Base-by-base conservation (phyloP, 1,140 invertebrate species). In the Atta colombica region DNA sequence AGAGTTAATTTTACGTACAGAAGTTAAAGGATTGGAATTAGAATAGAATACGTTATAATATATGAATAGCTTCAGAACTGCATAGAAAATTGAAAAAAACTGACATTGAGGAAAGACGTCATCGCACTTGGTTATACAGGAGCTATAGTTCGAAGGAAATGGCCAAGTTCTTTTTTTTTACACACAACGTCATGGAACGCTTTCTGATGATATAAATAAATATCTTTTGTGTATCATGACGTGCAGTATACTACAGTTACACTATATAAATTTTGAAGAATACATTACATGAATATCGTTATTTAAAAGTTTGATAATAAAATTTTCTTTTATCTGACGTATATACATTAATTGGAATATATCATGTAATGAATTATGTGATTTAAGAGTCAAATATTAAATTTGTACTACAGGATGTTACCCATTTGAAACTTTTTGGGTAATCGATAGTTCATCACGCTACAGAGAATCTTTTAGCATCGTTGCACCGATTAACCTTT, bases 401-500 rank as follows among this genome's bases (percentile, higher is more conserved):
- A 51, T 53, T 65, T 8, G 18, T 39, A 53, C 45, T 25, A 71
- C n/a, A 65, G 18, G 7, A 35, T 28, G 14, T 58, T 18, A 63
- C 60, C 74, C 55, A 35, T 7, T 82, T 60, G 68, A 82, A 60
- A 53, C 68, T 80, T 88, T 58, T 89, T 63, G 88, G 53, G 28
- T 68, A 86, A 49, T 85, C 89, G 88, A 90, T 90, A 77, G 49
- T 66, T 88, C 55, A 69, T 89, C 88, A 80, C 77, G 81, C 85
- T 89, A 86, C 85, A 77, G 77, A 84, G 78, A 77, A 78, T 61
- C 74, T 88, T 60, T 61, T 84, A 60, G 84, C 90, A 90, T 84
- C 89, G 89, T 87, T 90, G 90, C 90, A 91, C 87, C 69, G 78
- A 84, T 85, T 88, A 88, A 88, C 87, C 90, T 91, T 91, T 90